These are phyloP conservation scores for Cherax quadricarinatus DNA, from an alignment of 1,140 invertebrate genomes.

Conservation along the genomic window DNA sequence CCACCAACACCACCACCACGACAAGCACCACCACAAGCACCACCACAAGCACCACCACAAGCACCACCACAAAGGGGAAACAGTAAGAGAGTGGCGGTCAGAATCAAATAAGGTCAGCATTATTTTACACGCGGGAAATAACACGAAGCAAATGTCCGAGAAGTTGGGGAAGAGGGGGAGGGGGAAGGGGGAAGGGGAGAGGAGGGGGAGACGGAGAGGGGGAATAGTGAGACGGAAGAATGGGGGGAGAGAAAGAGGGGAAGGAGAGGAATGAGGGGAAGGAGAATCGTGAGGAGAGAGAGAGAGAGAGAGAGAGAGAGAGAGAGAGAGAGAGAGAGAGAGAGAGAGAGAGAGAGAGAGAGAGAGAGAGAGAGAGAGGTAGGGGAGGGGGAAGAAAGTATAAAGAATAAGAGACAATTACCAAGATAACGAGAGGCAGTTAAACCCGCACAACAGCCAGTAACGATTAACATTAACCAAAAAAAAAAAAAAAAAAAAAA, in stretches of 20 bases:
- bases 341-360: too few relatives aligned
- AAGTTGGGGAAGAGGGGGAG: background rate
- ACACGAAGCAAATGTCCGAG: constrained; percentile 29
- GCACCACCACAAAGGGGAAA: background rate
- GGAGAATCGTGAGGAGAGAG: too few relatives aligned
- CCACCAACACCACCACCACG: background rate
- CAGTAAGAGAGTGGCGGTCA: constrained; percentile 17
- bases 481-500: too few relatives aligned
- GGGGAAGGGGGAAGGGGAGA: background rate
- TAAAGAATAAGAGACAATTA: too few relatives aligned
- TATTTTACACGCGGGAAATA: constrained; percentile 63
- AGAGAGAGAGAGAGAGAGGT: too few relatives aligned
- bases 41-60: background rate
- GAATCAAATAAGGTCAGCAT: constrained; percentile 66
- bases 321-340: too few relatives aligned
- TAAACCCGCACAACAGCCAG: too few relatives aligned
- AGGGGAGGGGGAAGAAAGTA: too few relatives aligned
- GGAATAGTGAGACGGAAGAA: background rate
- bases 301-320: too few relatives aligned
- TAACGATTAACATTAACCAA: too few relatives aligned
- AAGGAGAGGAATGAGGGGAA: background rate
- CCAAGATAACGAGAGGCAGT: too few relatives aligned
- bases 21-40: background rate
- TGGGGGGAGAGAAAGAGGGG: background rate
- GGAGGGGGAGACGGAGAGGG: too few relatives aligned